Percentiles rank a stretch among this genome's conserved stretches.
Evolutionary conservation across 2,113 vertebrate species (phyloP).

Genomic region (Arvicanthis niloticus): DNA sequence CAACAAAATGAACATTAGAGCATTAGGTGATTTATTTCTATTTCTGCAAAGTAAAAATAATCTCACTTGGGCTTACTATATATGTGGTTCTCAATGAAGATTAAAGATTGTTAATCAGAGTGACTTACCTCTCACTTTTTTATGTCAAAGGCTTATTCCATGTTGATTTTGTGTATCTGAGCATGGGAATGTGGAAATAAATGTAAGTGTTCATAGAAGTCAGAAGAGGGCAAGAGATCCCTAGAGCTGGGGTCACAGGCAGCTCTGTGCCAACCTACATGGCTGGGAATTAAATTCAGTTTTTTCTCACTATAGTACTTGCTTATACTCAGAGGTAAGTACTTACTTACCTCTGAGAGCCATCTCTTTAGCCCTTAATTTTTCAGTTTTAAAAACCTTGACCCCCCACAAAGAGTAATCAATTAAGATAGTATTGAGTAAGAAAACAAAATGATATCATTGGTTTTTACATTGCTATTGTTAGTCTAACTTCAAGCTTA

Average conservation of each 20-base stretch:
- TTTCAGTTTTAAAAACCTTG: background rate
- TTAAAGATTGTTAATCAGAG: background rate
- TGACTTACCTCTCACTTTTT: background rate
- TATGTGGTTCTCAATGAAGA: too few species aligned
- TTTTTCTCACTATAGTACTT: background rate
- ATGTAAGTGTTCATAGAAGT: background rate
- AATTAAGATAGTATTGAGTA: background rate
- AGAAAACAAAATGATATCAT: background rate
- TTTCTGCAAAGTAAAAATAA: background rate
- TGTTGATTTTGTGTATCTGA: background rate
- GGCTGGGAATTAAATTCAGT: background rate
- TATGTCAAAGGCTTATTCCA: background rate
- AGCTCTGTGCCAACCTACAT: background rate
- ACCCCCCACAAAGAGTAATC: background rate
- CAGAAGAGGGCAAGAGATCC: background rate
- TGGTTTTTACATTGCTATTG: slow-evolving; percentile 2
- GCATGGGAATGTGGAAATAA: background rate
- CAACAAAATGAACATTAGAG: background rate
- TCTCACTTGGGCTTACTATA: background rate
- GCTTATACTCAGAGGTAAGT: too few species aligned
- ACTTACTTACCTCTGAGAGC: background rate
- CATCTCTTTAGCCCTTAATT: background rate
- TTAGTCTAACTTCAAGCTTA: background rate
- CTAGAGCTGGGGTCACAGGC: background rate
- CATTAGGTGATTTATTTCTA: background rate